A percentile compares a stretch with the other conserved stretches of the same genome.
phyloP scores from a whole-genome alignment of 2,888 invertebrate species.

The Caenorhabditis afra region DNA sequence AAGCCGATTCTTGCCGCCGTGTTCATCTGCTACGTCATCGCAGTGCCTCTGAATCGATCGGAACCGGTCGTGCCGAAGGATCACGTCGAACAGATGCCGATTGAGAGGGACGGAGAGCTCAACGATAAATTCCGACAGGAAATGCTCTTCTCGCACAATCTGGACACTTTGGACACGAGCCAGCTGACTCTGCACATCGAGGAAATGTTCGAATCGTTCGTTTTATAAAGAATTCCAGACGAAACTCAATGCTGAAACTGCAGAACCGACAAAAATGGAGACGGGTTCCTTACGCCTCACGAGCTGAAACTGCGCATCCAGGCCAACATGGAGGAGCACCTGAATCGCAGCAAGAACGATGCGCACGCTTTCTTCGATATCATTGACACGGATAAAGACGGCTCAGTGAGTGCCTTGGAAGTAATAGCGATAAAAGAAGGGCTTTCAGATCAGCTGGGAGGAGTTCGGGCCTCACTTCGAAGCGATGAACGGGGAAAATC shows the following conservation, averaged over 20 bases:
- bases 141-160: conserved; percentile 67
- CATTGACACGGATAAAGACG: conserved; percentile 67
- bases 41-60: conserved; percentile 28
- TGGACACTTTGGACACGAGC: conserved; percentile 71
- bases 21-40: not conserved
- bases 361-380: conserved; percentile 71
- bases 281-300: conserved; percentile 77
- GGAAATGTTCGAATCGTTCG: conserved; percentile 81
- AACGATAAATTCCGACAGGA: conserved; percentile 82
- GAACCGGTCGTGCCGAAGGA: conserved; percentile 4
- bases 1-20: conserved; percentile 20
- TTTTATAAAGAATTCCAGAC: not conserved
- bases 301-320: conserved; percentile 81
- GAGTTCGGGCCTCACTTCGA: conserved; percentile 88
- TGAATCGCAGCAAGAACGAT: conserved; percentile 81
- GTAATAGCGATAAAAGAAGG: not conserved
- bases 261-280: conserved; percentile 81
- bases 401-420: conserved; percentile 22
- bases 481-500: conserved; percentile 83
- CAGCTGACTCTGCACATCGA: conserved; percentile 73
- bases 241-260: not conserved
- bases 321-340: conserved; percentile 81
- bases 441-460: conserved; percentile 86
- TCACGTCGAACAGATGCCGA: conserved; percentile 82
- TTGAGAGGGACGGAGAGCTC: conserved; percentile 83